Evolutionary conservation across 2,113 vertebrate species (phyloP), one percentile per base, ranked within the genome.

Genomic region (Tychaedon coryphoeus): DNA sequence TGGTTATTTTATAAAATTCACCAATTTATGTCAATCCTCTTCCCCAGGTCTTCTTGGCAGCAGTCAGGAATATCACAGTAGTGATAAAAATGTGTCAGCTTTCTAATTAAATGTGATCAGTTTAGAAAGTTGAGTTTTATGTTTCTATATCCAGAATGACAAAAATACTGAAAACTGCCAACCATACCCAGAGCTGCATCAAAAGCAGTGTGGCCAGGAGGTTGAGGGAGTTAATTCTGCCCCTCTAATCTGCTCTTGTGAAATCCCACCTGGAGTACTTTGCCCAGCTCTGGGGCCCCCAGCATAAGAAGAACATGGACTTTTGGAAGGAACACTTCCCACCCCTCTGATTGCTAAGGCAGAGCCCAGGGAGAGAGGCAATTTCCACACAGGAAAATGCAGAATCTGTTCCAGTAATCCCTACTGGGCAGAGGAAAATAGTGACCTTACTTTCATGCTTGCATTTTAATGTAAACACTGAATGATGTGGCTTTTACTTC

Each of bases 1-100:
- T 33, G 22, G 10, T 72, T 88, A 24, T 34, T 73, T 70, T 86
- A 38, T 23, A 48, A 48, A 82, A 47, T 15, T 36, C 9, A n/a
- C 0, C 0, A 9, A 20, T 71, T 78, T 70, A 24, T 71, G 33
- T 4, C 0, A 2, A 58, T 57, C 5, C 50, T 17, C 19, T 76
- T 85, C 33, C 33, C 10, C 26, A 31, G 45, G 7, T 29, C 19
- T 31, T 65, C 19, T 47, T 85, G 38, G 71, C 48, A 71, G 43
- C 53, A 36, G 43, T 28, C 25, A 58, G 54, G 23, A 62, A 42
- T 72, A 79, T 34, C 34, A 36, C 29, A 72, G 42, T 31, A n/a
- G 15, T 36, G 67, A 64, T 36, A 69, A 69, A 61, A 60, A 34
- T 4, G 5, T 34, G 48, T 51, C 33, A 64, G 5, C 29, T 86